Conservation (phyloP, 2,888 invertebrate species). For the Leistus spinibarbis region DNA sequence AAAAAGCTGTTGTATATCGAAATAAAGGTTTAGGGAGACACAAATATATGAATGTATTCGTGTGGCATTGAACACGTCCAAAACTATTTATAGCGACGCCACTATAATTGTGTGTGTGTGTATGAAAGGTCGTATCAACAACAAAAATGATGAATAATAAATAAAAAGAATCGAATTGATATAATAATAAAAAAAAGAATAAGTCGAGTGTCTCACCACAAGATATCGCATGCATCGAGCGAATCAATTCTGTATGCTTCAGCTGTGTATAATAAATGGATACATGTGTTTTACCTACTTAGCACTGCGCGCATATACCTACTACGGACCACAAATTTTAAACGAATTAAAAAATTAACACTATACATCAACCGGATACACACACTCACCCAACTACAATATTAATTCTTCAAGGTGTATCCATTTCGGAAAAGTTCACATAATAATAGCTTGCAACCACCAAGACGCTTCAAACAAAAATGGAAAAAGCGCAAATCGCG, state of each 20-base stretch:
- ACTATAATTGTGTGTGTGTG: not conserved
- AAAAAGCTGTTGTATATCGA: too few species aligned
- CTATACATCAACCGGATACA: slow-evolving; percentile 28
- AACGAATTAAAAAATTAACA: slow-evolving; percentile 38
- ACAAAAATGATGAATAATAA: not conserved
- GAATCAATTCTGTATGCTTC: slow-evolving; percentile 36
- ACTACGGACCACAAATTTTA: slow-evolving; percentile 35
- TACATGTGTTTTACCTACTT: slow-evolving; percentile 39
- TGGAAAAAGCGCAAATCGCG: too few species aligned
- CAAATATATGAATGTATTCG: too few species aligned
- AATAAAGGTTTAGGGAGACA: too few species aligned
- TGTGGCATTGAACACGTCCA: too few species aligned
- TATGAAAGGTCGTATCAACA: not conserved
- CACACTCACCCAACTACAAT: too few species aligned
- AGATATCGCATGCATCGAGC: slow-evolving; percentile 34
- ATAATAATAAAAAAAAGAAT: not conserved
- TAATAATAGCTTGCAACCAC: too few species aligned
- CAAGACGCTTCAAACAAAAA: too few species aligned
- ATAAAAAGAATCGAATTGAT: not conserved
- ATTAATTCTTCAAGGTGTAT: too few species aligned
- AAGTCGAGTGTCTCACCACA: slow-evolving; percentile 18
- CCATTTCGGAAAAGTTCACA: too few species aligned
- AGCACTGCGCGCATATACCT: slow-evolving; percentile 24
- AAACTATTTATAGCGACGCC: not conserved
- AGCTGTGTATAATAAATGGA: slow-evolving; percentile 31